A percentile compares a stretch with the other conserved stretches of the same genome.
Evolutionary conservation across 2,888 invertebrate species (phyloP).

Genomic region (Aspidiotus destructor): DNA sequence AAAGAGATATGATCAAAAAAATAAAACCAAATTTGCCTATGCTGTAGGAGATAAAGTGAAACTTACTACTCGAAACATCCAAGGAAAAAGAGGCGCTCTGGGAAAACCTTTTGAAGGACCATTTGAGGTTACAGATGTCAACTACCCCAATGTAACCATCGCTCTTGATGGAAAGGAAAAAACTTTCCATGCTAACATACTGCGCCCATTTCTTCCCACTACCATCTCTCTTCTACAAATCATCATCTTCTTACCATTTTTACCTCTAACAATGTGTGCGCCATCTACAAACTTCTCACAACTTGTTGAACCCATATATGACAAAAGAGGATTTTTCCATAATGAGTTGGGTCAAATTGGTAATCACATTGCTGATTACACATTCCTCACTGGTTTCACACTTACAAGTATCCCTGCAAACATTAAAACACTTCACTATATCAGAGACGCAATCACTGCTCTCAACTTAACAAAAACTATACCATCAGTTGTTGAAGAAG

Average conservation of each 20-base stretch:
- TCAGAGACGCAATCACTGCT: background rate
- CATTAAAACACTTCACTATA: background rate
- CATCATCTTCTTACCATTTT: too few species aligned
- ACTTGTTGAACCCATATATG: background rate
- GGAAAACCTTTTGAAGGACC: slow-evolving; percentile 1
- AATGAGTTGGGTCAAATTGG: background rate
- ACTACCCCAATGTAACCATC: background rate
- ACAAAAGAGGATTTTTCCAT: background rate
- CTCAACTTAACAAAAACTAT: background rate
- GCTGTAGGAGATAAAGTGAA: background rate
- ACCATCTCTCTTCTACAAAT: too few species aligned
- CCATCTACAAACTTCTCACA: background rate
- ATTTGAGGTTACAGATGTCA: background rate
- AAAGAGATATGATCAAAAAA: too few species aligned
- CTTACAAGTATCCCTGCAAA: background rate
- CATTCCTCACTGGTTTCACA: background rate
- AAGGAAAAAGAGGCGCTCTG: background rate
- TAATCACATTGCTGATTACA: background rate
- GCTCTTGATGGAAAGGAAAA: background rate
- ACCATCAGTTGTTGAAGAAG: background rate
- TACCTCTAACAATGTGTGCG: too few species aligned
- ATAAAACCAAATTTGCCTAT: background rate
- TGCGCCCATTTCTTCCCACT: background rate
- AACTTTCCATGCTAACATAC: background rate
- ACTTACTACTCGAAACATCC: background rate